A percentile compares a stretch with the other conserved stretches of the same genome.
phyloP scores from a whole-genome alignment of 2,113 vertebrate genomes.

The Deroptyus accipitrinus region DNA sequence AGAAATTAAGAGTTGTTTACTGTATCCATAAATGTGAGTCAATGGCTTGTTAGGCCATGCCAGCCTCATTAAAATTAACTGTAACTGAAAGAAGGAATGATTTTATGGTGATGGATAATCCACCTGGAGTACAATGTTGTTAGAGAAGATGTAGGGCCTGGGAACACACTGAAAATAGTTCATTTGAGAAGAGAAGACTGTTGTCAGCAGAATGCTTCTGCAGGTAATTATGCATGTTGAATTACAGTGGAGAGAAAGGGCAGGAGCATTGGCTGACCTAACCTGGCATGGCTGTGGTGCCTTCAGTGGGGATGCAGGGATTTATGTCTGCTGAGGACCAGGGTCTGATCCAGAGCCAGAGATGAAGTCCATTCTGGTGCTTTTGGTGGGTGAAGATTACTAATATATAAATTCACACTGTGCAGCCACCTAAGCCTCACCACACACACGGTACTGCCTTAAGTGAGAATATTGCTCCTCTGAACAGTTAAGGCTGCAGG shows the following conservation, averaged over 20 bases:
- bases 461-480: neutral
- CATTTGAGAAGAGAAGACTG: neutral
- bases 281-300: neutral
- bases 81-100: constrained; percentile 16
- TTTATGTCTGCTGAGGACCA: neutral
- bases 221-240: neutral
- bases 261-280: neutral
- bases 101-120: constrained; percentile 47
- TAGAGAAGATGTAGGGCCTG: neutral
- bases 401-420: neutral
- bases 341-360: neutral
- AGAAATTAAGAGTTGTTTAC: constrained; percentile 49
- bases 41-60: constrained; percentile 48
- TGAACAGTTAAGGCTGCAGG: neutral
- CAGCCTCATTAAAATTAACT: constrained; percentile 51
- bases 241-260: neutral
- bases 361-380: neutral
- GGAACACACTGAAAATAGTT: neutral
- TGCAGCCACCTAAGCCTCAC: neutral
- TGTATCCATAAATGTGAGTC: constrained; percentile 28
- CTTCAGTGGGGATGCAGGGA: neutral
- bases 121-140: neutral
- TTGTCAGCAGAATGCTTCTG: neutral
- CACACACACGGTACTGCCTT: neutral
- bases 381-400: neutral